phyloP scores from a whole-genome alignment of 2,888 invertebrate species.

The Gnatocerus cornutus region DNA sequence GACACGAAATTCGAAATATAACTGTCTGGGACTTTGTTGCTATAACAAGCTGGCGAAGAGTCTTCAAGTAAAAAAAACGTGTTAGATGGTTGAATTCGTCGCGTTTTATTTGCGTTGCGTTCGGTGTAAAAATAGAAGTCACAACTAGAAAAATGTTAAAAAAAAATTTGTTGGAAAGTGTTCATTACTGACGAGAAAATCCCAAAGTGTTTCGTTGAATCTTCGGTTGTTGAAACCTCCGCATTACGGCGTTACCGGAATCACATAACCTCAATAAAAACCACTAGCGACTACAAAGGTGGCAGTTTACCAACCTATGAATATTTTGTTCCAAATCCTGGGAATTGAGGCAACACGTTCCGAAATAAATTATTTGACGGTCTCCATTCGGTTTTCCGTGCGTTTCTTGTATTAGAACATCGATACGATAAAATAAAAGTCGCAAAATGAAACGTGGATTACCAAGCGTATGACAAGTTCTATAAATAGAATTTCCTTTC shows the following conservation, averaged over 20 bases:
- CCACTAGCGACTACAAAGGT: slow-evolving; percentile 42
- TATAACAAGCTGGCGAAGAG: too few species aligned
- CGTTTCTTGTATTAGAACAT: slow-evolving; percentile 31
- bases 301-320: slow-evolving; percentile 48
- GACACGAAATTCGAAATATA: too few species aligned
- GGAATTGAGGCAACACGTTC: slow-evolving; percentile 45
- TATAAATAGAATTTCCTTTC: slow-evolving; percentile 26
- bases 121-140: too few species aligned
- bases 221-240: slow-evolving; percentile 20
- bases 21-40: too few species aligned
- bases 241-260: slow-evolving; percentile 16
- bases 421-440: slow-evolving; percentile 40
- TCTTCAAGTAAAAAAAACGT: too few species aligned
- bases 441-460: slow-evolving; percentile 28
- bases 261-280: slow-evolving; percentile 45
- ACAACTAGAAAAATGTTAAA: too few species aligned
- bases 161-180: too few species aligned
- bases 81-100: too few species aligned
- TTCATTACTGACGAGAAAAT: too few species aligned
- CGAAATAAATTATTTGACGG: slow-evolving; percentile 50
- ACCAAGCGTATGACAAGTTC: slow-evolving; percentile 5
- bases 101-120: too few species aligned
- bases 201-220: too few species aligned
- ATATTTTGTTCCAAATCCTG: slow-evolving; percentile 50
- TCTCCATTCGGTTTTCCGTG: slow-evolving; percentile 27